A percentile compares a stretch with the other conserved stretches of the same genome.
phyloP scores from a whole-genome alignment of 2,888 invertebrate genomes.

The Meteorus colon region DNA sequence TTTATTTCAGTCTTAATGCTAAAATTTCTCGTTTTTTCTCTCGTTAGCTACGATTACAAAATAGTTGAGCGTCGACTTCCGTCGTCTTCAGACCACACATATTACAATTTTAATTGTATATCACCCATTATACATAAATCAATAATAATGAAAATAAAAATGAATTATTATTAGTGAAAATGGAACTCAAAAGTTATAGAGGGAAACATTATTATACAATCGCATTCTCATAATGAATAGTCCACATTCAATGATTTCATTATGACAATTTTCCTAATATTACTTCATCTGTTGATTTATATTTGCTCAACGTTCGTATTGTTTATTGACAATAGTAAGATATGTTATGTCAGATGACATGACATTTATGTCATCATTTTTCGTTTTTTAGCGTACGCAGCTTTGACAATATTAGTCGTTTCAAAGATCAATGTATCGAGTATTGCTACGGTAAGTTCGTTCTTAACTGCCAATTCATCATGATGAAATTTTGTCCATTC shows the following conservation, averaged over 20 bases:
- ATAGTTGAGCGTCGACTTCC: slow-evolving; percentile 39
- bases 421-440: slow-evolving; percentile 67
- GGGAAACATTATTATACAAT: neutral
- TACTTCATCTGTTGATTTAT: neutral
- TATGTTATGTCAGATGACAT: slow-evolving; percentile 2
- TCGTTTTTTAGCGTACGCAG: slow-evolving; percentile 66
- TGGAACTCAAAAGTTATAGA: neutral
- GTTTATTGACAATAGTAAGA: neutral
- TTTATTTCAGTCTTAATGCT: slow-evolving; percentile 66
- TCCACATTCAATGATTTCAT: neutral
- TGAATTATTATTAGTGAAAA: neutral
- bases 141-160: neutral
- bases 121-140: slow-evolving; percentile 16
- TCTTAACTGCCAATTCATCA: slow-evolving; percentile 82
- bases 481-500: slow-evolving; percentile 84
- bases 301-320: neutral
- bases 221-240: neutral
- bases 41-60: slow-evolving; percentile 41
- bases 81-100: neutral
- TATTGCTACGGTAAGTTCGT: slow-evolving; percentile 74
- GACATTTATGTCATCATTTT: slow-evolving; percentile 56
- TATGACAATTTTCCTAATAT: neutral
- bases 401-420: slow-evolving; percentile 66
- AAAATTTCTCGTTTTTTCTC: slow-evolving; percentile 40
- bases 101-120: slow-evolving; percentile 58